Base-by-base conservation (phyloP, 2,888 invertebrate genomes). In the Dorcus hopei region DNA sequence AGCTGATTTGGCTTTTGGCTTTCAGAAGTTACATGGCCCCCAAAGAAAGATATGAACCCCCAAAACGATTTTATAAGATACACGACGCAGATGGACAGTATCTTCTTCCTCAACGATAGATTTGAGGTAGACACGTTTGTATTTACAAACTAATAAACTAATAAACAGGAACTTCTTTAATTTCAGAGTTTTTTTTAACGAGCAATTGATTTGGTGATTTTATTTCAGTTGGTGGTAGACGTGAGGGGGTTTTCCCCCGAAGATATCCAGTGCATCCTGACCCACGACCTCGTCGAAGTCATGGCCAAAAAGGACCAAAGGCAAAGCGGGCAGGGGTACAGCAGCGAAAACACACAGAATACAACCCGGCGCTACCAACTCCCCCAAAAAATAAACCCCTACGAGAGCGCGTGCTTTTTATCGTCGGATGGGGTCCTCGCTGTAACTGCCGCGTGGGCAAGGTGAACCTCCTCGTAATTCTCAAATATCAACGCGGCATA, bases 91-190 rank as follows among this genome's bases (percentile, higher is more conserved):
- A 26, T 42, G 23, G 54, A 55, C n/a, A 41, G 54, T 4, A 49
- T 55, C 14, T 55, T 42, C 19, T 49, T 55, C 38, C 49, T 49
- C 9, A 14, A 49, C 14, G 54, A 55, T 3, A 55, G 42, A 19
- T 55, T 55, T n/a, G 54, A 55, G 41, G 50, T 50, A 50, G 6
- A 5, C 1, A 11, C 11, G 43, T 43, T 45, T 19, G 6, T 11
- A 23, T n/a, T n/a, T n/a, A n/a, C n/a, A n/a, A n/a, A n/a, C n/a
- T n/a, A n/a, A n/a, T n/a, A n/a, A 19, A 19, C 19, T 19, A 19
- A 1, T 19, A 19, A 33, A 33, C 26, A 33, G 26, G 26, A 4
- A 7, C 26, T 14, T 14, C 14, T 14, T 14, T 33, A 33, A 3
- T 33, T 33, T 33, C 26, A 33, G 26, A 6, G 26, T 33, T 7